These are phyloP conservation scores for Ophioderma brevispina DNA, from an alignment of 35 echinoderm and acorn worm species.

Conservation along the genomic window DNA sequence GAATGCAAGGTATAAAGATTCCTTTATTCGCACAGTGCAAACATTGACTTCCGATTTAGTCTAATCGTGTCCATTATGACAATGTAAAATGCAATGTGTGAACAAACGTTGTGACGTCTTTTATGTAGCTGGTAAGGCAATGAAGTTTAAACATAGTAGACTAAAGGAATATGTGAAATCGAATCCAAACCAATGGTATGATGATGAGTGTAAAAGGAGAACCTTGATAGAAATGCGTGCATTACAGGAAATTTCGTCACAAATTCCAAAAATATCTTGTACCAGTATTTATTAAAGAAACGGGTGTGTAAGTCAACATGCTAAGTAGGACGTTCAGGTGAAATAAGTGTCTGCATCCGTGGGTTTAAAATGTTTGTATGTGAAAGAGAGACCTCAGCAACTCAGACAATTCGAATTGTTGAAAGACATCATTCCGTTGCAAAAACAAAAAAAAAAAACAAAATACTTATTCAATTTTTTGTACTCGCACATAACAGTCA, in stretches of 20 bases:
- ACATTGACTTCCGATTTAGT: neutral
- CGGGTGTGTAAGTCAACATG: neutral
- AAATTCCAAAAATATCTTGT: neutral
- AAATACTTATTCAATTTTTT: too few species aligned
- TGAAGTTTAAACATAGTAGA: neutral
- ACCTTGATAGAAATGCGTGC: neutral
- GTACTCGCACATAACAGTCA: too few species aligned
- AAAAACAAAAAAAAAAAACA: too few species aligned
- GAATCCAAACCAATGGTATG: neutral
- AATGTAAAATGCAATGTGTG: neutral
- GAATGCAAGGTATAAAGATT: neutral
- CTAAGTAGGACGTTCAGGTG: too few species aligned
- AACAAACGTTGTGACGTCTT: neutral
- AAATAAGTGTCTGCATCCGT: too few species aligned
- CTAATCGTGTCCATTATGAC: neutral
- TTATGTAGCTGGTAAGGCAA: neutral
- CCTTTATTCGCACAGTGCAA: neutral
- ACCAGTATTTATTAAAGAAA: neutral
- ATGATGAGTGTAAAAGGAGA: neutral
- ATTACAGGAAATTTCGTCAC: neutral
- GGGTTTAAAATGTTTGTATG: too few species aligned
- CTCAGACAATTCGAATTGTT: too few species aligned
- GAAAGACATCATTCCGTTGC: too few species aligned
- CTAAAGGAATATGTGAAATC: neutral
- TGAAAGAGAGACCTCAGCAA: too few species aligned